Percentiles rank a stretch among this genome's conserved stretches.
These are phyloP conservation scores for Melolontha melolontha DNA, from an alignment of 2,888 invertebrate genomes.

Conservation along the genomic window DNA sequence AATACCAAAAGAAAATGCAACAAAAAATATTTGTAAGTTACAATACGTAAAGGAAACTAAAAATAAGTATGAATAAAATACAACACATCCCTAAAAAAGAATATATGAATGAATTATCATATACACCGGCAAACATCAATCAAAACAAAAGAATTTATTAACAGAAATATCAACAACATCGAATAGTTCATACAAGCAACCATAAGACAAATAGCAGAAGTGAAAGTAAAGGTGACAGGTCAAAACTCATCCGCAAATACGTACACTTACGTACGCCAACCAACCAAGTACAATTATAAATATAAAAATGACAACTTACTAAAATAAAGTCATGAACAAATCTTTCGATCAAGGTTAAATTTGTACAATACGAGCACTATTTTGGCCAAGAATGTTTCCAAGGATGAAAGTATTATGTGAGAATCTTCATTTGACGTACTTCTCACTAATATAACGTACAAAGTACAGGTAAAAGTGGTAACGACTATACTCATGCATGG, in stretches of 20 bases:
- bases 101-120: no score
- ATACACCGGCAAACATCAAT: no score
- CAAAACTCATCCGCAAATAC: conserved; percentile 13
- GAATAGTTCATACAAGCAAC: not conserved
- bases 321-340: conserved; percentile 23
- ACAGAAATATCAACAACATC: no score
- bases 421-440: conserved; percentile 19
- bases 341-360: conserved; percentile 21
- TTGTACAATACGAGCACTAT: conserved; percentile 7
- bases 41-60: no score
- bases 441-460: conserved; percentile 6
- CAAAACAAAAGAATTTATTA: no score
- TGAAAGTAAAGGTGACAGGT: conserved; percentile 31
- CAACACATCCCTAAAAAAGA: no score
- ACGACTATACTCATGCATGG: not conserved
- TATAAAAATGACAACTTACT: not conserved
- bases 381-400: conserved; percentile 12
- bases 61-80: no score
- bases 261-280: not conserved
- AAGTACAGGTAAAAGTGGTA: not conserved
- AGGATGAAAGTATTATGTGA: conserved; percentile 16
- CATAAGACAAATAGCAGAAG: conserved; percentile 1
- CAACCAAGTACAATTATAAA: not conserved
- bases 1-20: no score
- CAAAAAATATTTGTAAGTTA: no score